A percentile compares a stretch with the other conserved stretches of the same genome.
Evolutionary conservation across 2,888 invertebrate species (phyloP).

Genomic region (Eupithecia exiguata): DNA sequence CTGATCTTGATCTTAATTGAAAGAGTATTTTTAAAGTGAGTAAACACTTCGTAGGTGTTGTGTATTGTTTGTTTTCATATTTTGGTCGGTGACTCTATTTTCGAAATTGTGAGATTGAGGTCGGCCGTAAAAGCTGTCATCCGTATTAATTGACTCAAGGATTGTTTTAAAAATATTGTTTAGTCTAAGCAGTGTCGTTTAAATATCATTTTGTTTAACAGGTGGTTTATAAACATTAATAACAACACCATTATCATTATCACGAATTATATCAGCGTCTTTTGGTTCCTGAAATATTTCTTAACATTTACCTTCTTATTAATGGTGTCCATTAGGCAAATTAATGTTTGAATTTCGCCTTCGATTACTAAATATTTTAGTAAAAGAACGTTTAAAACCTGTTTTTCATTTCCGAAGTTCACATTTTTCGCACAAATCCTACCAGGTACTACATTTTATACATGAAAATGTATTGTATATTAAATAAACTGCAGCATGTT

Average conservation of each 20-base stretch:
- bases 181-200: not conserved
- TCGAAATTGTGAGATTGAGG: not conserved
- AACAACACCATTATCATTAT: not conserved
- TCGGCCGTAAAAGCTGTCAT: slow-evolving; percentile 4
- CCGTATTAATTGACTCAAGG: slow-evolving; percentile 1
- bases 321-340: not conserved
- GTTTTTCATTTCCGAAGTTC: not conserved
- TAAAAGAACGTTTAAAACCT: not conserved
- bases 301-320: not conserved
- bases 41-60: not conserved
- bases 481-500: too few relatives aligned
- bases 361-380: not conserved
- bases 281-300: not conserved
- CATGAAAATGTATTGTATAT: too few relatives aligned
- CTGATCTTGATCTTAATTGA: not conserved
- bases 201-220: slow-evolving; percentile 4
- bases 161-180: slow-evolving; percentile 4
- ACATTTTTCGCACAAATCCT: not conserved
- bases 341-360: not conserved
- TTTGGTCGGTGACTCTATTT: not conserved
- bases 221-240: not conserved
- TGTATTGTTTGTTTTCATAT: not conserved
- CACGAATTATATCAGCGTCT: not conserved
- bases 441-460: not conserved
- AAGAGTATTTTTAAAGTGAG: not conserved